phyloP scores from a whole-genome alignment of 2,797 vertebrate species.

The Propithecus perrieri region DNA sequence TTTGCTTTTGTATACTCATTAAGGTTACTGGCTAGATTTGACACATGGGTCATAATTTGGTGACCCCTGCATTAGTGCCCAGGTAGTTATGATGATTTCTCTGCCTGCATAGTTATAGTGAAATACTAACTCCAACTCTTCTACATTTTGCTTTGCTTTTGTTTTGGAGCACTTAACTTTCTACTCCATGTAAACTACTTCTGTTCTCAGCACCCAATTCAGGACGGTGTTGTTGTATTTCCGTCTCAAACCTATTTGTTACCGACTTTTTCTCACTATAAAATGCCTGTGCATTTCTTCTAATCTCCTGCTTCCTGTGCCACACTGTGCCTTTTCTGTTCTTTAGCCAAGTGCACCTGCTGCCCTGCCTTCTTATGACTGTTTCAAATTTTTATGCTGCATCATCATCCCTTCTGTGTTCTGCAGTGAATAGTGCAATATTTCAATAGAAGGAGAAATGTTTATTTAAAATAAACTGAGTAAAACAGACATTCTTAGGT shows the following conservation, averaged over 20 bases:
- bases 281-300: conserved; percentile 37
- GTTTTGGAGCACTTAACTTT: neutral
- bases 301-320: conserved; percentile 48
- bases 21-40: neutral
- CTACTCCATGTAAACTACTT: neutral
- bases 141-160: neutral
- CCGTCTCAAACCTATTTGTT: conserved; percentile 7
- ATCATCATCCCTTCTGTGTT: conserved; percentile 63
- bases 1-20: neutral
- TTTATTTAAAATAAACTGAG: conserved; percentile 73
- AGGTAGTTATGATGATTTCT: neutral
- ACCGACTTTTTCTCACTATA: conserved; percentile 2
- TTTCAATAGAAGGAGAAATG: conserved; percentile 70
- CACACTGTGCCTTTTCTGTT: conserved; percentile 57
- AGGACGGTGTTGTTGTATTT: neutral
- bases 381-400: conserved; percentile 60
- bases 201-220: conserved; percentile 16
- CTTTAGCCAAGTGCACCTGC: conserved; percentile 73
- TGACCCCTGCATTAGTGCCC: neutral
- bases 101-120: neutral
- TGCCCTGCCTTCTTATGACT: conserved; percentile 61
- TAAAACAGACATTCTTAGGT: conserved; percentile 64
- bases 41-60: neutral
- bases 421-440: neutral
- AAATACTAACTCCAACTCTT: neutral